Conservation (phyloP, 2,113 vertebrate genomes). For the Sorex fumeus region DNA sequence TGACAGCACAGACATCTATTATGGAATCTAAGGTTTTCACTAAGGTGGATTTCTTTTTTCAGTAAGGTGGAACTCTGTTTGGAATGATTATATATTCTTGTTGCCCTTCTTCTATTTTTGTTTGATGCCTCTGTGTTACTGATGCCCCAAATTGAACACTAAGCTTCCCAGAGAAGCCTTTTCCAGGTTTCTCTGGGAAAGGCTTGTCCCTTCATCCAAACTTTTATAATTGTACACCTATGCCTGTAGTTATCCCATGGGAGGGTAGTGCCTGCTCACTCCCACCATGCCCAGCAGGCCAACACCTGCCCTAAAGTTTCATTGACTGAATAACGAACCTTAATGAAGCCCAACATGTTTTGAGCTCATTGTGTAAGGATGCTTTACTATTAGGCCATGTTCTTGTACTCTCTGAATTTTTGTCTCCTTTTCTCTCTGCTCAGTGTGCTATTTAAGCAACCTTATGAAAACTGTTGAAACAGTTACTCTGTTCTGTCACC, state of each 20-base stretch:
- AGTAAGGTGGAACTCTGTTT: background rate
- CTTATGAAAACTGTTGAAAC: background rate
- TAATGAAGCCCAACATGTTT: background rate
- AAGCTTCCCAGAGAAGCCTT: too few relatives aligned
- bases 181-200: background rate
- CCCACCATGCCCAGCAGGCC: background rate
- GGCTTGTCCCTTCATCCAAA: background rate
- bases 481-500: background rate
- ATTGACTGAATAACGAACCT: background rate
- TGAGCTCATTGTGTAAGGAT: background rate
- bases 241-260: background rate
- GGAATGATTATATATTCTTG: background rate
- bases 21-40: background rate
- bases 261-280: background rate
- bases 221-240: background rate
- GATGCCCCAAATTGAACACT: too few relatives aligned
- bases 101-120: background rate
- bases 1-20: background rate
- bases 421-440: background rate
- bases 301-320: background rate
- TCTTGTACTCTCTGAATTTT: background rate
- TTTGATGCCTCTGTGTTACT: background rate
- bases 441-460: background rate
- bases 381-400: background rate
- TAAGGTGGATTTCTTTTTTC: constrained; percentile 3